These are phyloP conservation scores for Pterostichus madidus DNA, from an alignment of 2,888 invertebrate species.

Conservation along the genomic window DNA sequence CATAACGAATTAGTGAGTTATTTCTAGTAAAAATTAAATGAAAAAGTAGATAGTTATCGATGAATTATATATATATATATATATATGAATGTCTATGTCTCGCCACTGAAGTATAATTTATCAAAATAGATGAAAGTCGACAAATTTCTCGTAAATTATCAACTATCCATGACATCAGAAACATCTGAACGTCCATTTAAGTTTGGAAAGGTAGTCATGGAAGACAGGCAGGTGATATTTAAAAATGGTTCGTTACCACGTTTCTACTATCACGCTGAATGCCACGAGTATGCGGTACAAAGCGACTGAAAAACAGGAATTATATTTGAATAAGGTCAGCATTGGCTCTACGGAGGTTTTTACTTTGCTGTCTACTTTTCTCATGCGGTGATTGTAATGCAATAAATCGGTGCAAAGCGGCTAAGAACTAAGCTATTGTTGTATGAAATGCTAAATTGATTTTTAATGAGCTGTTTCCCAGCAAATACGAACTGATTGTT, in stretches of 20 bases:
- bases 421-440: neutral
- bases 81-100: too few relatives aligned
- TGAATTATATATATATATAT: too few relatives aligned
- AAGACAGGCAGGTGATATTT: slow-evolving; percentile 36
- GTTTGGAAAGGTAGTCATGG: slow-evolving; percentile 6
- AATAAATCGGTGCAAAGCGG: slow-evolving; percentile 40
- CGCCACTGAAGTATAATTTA: neutral
- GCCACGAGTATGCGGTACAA: slow-evolving; percentile 21
- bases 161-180: slow-evolving; percentile 9
- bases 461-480: slow-evolving; percentile 32
- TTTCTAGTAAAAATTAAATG: too few relatives aligned
- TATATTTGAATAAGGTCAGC: slow-evolving; percentile 42
- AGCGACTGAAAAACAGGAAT: slow-evolving; percentile 28
- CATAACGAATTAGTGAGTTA: too few relatives aligned
- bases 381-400: slow-evolving; percentile 29
- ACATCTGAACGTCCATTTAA: neutral
- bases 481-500: slow-evolving; percentile 24
- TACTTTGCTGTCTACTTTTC: neutral
- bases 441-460: slow-evolving; percentile 30
- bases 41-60: too few relatives aligned
- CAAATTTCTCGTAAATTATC: neutral
- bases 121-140: slow-evolving; percentile 14
- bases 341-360: neutral
- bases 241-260: slow-evolving; percentile 21
- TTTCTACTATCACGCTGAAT: neutral